phyloP scores from a whole-genome alignment of 2,113 vertebrate genomes.

The Etheostoma cragini region DNA sequence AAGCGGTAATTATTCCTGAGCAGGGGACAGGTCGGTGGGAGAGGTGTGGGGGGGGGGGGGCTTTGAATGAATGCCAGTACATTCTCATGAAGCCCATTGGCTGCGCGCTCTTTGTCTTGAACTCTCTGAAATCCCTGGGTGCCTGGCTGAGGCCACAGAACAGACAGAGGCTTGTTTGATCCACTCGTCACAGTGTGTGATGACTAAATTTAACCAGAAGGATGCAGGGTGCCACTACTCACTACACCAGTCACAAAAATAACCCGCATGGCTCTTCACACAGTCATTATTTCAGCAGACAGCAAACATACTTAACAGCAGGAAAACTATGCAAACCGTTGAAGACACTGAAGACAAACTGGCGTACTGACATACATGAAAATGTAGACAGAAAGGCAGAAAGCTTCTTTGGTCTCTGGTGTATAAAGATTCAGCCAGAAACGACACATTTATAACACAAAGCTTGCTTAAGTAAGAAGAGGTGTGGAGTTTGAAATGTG shows the following conservation, averaged over 20 bases:
- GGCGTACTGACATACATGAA: background rate
- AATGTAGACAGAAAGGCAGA: background rate
- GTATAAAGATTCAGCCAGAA: background rate
- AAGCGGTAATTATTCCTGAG: slow-evolving; percentile 86
- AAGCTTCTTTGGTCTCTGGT: background rate
- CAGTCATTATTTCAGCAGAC: background rate
- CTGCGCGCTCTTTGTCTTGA: slow-evolving; percentile 46
- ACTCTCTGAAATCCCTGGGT: slow-evolving; percentile 12
- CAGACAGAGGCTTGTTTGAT: slow-evolving; percentile 41
- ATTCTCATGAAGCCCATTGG: slow-evolving; percentile 81
- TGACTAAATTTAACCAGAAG: slow-evolving; percentile 21
- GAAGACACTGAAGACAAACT: background rate
- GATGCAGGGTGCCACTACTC: background rate
- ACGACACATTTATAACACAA: background rate
- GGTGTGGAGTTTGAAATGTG: background rate
- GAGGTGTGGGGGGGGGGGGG: too few species aligned
- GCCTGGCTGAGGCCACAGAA: slow-evolving; percentile 21
- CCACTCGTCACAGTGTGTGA: slow-evolving; percentile 38
- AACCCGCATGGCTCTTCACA: background rate
- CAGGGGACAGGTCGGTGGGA: slow-evolving; percentile 41
- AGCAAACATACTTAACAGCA: background rate
- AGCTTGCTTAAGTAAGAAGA: background rate
- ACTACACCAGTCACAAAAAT: background rate
- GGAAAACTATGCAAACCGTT: background rate
- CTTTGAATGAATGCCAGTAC: slow-evolving; percentile 76